Evolutionary conservation across 2,113 vertebrate genomes (phyloP).

Genomic region (Chlamydotis undulata): DNA sequence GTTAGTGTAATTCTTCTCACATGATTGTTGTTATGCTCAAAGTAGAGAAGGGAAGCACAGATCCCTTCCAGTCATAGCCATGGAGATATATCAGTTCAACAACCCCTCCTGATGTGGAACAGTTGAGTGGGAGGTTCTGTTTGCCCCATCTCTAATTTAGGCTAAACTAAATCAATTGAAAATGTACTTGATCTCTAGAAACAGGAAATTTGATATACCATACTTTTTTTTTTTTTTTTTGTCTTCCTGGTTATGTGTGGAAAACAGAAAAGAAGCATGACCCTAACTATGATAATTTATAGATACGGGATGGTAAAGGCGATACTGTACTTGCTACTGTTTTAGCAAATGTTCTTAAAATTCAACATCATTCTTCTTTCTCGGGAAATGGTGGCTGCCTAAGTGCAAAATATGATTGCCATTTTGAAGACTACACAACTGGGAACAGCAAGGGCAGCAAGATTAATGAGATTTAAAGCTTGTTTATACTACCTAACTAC

Average conservation of each 20-base stretch:
- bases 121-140: background rate
- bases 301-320: background rate
- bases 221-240: fast-evolving
- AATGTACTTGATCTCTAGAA: background rate
- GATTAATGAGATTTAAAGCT: constrained; percentile 39
- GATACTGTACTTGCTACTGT: background rate
- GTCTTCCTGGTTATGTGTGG: background rate
- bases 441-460: constrained; percentile 12
- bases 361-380: background rate
- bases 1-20: constrained; percentile 37
- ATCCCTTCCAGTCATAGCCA: background rate
- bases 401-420: background rate
- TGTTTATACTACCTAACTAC: constrained; percentile 26
- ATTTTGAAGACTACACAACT: background rate
- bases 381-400: background rate
- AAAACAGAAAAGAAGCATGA: background rate
- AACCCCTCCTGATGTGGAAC: background rate
- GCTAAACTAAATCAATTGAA: background rate
- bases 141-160: background rate
- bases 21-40: constrained; percentile 1
- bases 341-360: background rate
- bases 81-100: background rate
- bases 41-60: background rate
- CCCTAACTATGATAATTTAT: background rate
- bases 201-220: background rate